These are phyloP conservation scores for Genyomyrus donnyi DNA, from an alignment of 2,113 vertebrate species.

Conservation along the genomic window DNA sequence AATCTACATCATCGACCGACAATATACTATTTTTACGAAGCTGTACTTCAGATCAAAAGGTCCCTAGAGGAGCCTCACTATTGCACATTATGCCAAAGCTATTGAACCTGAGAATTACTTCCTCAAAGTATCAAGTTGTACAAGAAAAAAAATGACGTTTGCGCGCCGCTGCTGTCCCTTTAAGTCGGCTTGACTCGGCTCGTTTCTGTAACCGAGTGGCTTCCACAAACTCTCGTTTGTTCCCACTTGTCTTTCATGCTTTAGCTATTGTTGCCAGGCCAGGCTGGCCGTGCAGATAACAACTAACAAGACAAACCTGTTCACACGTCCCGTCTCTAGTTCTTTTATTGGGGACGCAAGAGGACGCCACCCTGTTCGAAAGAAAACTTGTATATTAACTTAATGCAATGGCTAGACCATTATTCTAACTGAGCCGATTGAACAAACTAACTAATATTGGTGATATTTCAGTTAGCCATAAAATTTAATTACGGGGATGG, in stretches of 20 bases:
- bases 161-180: not conserved
- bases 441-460: not conserved
- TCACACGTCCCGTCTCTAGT: not conserved
- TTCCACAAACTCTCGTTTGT: not conserved
- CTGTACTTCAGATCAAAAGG: not conserved
- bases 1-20: not conserved
- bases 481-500: not conserved
- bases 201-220: not conserved
- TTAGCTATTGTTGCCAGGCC: not conserved
- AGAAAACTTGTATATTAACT: not conserved
- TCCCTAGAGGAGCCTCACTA: not conserved
- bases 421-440: not conserved
- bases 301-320: conserved; percentile 18
- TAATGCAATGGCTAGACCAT: too few species aligned
- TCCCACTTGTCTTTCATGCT: not conserved
- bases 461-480: not conserved
- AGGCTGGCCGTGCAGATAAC: not conserved
- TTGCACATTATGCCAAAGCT: not conserved
- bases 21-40: not conserved
- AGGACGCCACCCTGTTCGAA: not conserved
- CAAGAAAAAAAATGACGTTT: not conserved
- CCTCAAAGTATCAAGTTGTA: not conserved
- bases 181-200: not conserved
- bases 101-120: not conserved
- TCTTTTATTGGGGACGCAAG: not conserved